Evolutionary conservation across 1,140 invertebrate species (phyloP).

Genomic region (Dendroctonus valens): DNA sequence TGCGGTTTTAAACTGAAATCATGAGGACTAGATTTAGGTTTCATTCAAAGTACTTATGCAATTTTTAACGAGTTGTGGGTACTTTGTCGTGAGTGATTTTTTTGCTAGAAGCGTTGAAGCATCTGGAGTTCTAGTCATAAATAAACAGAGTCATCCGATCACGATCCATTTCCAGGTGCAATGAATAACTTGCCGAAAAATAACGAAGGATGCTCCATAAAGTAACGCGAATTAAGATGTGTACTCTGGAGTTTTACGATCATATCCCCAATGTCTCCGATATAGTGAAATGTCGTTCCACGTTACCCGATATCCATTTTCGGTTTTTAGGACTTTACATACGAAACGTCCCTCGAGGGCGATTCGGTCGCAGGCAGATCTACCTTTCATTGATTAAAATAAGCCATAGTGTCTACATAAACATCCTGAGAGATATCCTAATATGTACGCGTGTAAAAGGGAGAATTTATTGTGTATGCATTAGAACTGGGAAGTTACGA

Average conservation of each 20-base stretch:
- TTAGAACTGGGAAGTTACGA: not conserved
- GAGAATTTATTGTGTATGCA: not conserved
- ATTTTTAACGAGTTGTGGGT: too few species aligned
- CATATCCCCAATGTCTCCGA: not conserved
- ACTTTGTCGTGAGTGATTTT: too few species aligned
- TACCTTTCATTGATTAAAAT: constrained; percentile 17
- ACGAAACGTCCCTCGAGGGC: constrained; percentile 10
- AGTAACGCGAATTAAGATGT: too few species aligned
- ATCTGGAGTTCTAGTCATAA: too few species aligned
- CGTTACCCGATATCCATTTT: constrained; percentile 19
- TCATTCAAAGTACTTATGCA: constrained; percentile 35
- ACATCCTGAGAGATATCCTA: not conserved
- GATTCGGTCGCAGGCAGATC: not conserved
- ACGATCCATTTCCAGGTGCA: too few species aligned
- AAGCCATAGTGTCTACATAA: constrained; percentile 12
- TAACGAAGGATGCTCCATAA: too few species aligned
- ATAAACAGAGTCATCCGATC: too few species aligned
- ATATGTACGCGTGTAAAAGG: not conserved
- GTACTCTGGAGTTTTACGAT: too few species aligned
- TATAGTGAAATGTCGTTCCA: constrained; percentile 20
- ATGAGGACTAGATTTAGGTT: constrained; percentile 36
- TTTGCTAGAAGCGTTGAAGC: too few species aligned
- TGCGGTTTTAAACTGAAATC: too few species aligned
- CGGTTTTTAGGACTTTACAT: constrained; percentile 22
- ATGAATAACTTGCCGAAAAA: too few species aligned